Evolutionary conservation across 37 sponge, comb jelly and placozoan genomes (phyloP), one percentile per base, ranked within the genome.

Genomic region (Crambe crambe): DNA sequence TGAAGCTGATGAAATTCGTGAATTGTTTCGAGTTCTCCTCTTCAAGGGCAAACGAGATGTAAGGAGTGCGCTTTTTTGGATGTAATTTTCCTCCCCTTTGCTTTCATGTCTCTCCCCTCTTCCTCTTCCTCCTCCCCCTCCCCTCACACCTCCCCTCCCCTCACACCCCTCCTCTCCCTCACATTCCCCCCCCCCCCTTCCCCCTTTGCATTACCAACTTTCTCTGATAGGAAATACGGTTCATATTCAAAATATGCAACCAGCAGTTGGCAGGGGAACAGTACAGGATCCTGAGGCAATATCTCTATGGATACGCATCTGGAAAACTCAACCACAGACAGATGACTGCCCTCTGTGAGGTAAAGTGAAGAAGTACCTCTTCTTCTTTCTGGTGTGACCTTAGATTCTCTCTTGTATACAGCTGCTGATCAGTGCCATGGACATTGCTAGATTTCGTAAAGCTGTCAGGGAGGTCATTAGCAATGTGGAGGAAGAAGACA

Each of bases 311-410:
- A 22, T 83, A 68, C 62, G n/a, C 82, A n/a, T 29, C 59, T 61
- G 91, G 91, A 15, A n/a, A 29, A 18, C 32, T 89, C 30, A 47
- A 30, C n/a, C 63, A 68, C 37, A 73, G 73, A 43, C 91, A 90
- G 82, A 66, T 90, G 2, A 29, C 59, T n/a, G 76, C 91, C 23
- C 77, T 90, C 26, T 90, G 87, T 75, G 91, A 90, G 78, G 91
- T 90, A 54, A 10, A 34, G 8, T 6, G 39, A 18, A 3, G n/a
- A n/a, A n/a, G n/a, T n/a, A n/a, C n/a, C n/a, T n/a, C n/a, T n/a
- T 23, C 63, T 8, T 62, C 25, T 18, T 23, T 62, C 63, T 62
- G 30, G 6, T 23, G 15, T 27, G 6, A 8, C 31, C 63, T 62
- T 30, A n/a, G n/a, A n/a, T n/a, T n/a, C n/a, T n/a, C n/a, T n/a